Conservation (phyloP, 2,888 invertebrate species). For the Drosophila prostipennis region DNA sequence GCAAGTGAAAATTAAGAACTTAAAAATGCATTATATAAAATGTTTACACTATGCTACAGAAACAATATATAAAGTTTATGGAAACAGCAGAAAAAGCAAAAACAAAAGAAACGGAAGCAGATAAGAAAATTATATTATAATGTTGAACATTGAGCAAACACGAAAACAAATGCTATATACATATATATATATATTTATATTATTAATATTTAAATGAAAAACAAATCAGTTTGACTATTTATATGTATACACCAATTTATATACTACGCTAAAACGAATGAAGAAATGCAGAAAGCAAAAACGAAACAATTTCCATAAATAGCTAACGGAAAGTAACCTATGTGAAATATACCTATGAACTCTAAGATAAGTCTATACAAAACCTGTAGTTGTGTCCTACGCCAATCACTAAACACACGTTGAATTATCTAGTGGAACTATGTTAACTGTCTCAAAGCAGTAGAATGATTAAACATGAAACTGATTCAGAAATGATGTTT, state of each 20-base stretch:
- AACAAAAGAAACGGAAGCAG: slow-evolving; percentile 30
- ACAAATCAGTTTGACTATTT: slow-evolving; percentile 71
- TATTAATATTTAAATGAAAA: slow-evolving; percentile 57
- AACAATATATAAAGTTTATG: slow-evolving; percentile 45
- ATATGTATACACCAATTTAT: slow-evolving; percentile 72
- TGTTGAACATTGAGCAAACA: slow-evolving; percentile 58
- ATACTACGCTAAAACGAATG: slow-evolving; percentile 53
- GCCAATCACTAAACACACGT: slow-evolving; percentile 54
- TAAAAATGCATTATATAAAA: slow-evolving; percentile 20
- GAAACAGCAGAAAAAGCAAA: slow-evolving; percentile 28
- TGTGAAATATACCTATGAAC: slow-evolving; percentile 61
- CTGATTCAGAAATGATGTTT: slow-evolving; percentile 13
- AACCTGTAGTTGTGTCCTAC: slow-evolving; percentile 72
- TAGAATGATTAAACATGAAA: not conserved
- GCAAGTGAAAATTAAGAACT: slow-evolving; percentile 44
- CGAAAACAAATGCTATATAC: slow-evolving; percentile 59
- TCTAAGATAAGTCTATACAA: slow-evolving; percentile 50
- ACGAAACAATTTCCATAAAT: slow-evolving; percentile 55
- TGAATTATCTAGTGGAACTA: slow-evolving; percentile 41
- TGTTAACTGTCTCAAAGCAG: slow-evolving; percentile 39
- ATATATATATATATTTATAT: slow-evolving; percentile 71
- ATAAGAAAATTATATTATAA: slow-evolving; percentile 61
- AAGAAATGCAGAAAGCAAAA: slow-evolving; percentile 16
- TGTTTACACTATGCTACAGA: slow-evolving; percentile 59
- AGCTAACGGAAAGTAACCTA: slow-evolving; percentile 59